Conservation (phyloP, 2,888 invertebrate genomes). For the Cyaniris semiargus region DNA sequence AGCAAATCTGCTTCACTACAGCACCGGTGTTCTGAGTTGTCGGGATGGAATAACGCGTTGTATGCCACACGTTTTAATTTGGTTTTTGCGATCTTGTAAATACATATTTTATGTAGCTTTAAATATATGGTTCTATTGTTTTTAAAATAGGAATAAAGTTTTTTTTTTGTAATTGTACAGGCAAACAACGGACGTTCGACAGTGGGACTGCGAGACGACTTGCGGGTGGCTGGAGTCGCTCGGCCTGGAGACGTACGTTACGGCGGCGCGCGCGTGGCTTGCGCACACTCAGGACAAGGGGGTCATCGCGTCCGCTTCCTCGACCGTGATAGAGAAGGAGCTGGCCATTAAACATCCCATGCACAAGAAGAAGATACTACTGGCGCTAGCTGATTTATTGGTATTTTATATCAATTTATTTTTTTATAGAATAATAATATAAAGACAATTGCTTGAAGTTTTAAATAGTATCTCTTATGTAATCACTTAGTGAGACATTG, state of each 20-base stretch:
- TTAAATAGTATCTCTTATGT: too few species aligned
- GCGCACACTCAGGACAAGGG: conserved; percentile 83
- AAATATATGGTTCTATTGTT: neutral
- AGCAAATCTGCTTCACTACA: too few species aligned
- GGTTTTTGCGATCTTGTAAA: too few species aligned
- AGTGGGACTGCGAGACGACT: conserved; percentile 90
- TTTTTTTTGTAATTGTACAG: conserved; percentile 54
- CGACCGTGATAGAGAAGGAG: conserved; percentile 93
- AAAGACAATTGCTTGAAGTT: too few species aligned
- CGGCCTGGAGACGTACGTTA: conserved; percentile 88
- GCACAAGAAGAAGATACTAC: conserved; percentile 94
- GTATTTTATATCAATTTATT: conserved; percentile 45
- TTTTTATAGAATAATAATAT: too few species aligned
- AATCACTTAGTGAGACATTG: too few species aligned
- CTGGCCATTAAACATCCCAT: conserved; percentile 90
- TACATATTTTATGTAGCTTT: too few species aligned
- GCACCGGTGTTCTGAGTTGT: too few species aligned
- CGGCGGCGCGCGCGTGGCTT: conserved; percentile 91
- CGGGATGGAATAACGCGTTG: too few species aligned
- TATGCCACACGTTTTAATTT: too few species aligned
- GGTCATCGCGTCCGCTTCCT: conserved; percentile 86
- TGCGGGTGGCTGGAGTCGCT: conserved; percentile 90
- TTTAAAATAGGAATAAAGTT: neutral
- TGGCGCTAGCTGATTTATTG: conserved; percentile 85
- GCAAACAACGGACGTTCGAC: conserved; percentile 86